Percentiles rank a stretch among this genome's conserved stretches.
These are phyloP conservation scores for Crotalus tigris DNA, from an alignment of 2,113 vertebrate genomes.

Conservation along the genomic window DNA sequence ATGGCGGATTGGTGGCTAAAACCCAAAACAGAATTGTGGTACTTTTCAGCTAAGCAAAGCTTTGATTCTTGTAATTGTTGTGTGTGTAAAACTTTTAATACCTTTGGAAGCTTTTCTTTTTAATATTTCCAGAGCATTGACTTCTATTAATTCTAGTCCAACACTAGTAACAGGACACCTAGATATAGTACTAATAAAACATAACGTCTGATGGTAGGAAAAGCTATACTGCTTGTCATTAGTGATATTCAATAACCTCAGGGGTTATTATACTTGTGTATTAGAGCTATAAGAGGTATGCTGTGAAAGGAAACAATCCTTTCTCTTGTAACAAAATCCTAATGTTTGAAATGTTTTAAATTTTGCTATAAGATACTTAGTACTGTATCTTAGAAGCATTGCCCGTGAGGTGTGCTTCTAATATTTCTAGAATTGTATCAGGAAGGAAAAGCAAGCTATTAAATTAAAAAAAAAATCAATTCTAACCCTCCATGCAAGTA, in stretches of 20 bases:
- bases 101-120: background rate
- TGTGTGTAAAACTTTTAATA: background rate
- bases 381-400: background rate
- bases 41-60: background rate
- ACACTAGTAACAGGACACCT: background rate
- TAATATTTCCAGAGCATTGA: background rate
- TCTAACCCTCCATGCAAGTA: background rate
- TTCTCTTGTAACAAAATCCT: background rate
- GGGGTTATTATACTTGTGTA: background rate
- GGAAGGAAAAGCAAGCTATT: background rate
- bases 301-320: background rate
- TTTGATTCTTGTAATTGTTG: background rate
- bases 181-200: background rate
- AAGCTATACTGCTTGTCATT: background rate
- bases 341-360: background rate
- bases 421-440: background rate
- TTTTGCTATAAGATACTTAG: background rate
- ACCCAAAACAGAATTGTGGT: background rate
- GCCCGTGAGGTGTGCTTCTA: background rate
- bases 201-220: background rate
- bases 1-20: background rate
- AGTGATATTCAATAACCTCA: background rate
- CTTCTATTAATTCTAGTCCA: background rate
- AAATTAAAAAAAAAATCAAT: background rate
- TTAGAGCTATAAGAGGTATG: background rate